Evolutionary conservation across 2,888 invertebrate species (phyloP), one percentile per base, ranked within the genome.

Genomic region (Serripes groenlandicus): DNA sequence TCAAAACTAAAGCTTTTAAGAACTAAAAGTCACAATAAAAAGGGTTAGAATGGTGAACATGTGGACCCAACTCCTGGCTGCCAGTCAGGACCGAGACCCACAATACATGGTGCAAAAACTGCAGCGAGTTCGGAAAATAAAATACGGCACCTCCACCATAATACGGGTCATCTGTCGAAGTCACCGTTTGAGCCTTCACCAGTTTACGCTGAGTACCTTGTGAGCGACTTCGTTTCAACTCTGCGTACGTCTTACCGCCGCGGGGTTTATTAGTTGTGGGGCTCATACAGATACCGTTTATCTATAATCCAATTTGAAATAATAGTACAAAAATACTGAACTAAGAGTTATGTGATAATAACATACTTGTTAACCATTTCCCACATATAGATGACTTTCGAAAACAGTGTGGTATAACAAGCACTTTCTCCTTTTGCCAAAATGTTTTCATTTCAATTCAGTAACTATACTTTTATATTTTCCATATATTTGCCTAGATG

Each of bases 191-290:
- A 37, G 91, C 92, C 89, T 93, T 93, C 91, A 92, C 92, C 84
- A 93, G 88, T 91, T 92, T 93, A 86, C 90, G 88, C 75, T 75
- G 78, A 96, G 97, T 98, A 97, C 98, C 98, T 97, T 98, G 98
- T 95, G 97, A 97, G 96, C 97, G 97, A 95, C 97, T 97, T 95
- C 97, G 97, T 95, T 97, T 97, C 95, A 97, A 96, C 92, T 96
- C 96, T 75, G 94, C 94, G 76, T 91, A 92, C 72, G 94, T 93
- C 64, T 90, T 91, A 92, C 92, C 90, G 92, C 95, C 94, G 92
- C 95, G 95, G 89, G 91, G 91, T 88, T 92, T 93, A 81, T 91
- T 90, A 80, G 89, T 91, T 76, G 96, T 96, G 90, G 96, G 96
- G 93, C 96, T 96, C 94, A 96, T 96, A 96, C 96, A 97, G 95